Conservation (phyloP, 2,888 invertebrate genomes). For the Rhagonycha fulva region DNA sequence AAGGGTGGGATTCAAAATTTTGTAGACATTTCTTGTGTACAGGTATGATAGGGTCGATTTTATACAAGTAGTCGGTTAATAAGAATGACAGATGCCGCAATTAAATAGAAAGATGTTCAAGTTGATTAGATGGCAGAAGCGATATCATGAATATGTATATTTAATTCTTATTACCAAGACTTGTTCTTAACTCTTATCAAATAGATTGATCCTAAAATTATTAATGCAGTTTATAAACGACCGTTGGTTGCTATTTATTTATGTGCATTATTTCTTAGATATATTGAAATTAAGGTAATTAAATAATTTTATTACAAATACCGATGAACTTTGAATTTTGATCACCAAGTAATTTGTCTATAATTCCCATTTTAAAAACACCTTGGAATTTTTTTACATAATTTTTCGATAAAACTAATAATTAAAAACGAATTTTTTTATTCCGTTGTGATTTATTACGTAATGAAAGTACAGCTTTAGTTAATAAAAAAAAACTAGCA, state of each 20-base stretch:
- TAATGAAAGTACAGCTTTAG: background rate
- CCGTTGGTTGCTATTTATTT: slow-evolving; percentile 21
- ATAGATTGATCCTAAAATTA: slow-evolving; percentile 22
- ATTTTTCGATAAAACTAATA: background rate
- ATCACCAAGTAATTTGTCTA: background rate
- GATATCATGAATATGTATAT: slow-evolving; percentile 48
- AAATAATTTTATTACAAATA: background rate
- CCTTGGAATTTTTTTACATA: background rate
- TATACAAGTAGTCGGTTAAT: slow-evolving; percentile 37
- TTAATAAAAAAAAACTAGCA: no score
- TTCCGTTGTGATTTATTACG: background rate
- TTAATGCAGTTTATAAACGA: slow-evolving; percentile 26
- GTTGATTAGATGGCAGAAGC: slow-evolving; percentile 44
- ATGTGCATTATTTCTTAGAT: background rate
- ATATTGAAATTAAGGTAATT: background rate
- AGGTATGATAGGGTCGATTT: slow-evolving; percentile 31
- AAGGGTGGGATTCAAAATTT: slow-evolving; percentile 27
- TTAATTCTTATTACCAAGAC: slow-evolving; percentile 39
- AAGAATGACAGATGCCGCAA: slow-evolving; percentile 51
- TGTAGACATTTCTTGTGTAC: slow-evolving; percentile 33
- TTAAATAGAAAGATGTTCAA: slow-evolving; percentile 45
- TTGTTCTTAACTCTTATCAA: slow-evolving; percentile 29
- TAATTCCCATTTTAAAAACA: background rate
- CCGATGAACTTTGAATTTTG: background rate
- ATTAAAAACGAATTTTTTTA: background rate